Conservation (phyloP, 2,888 invertebrate species). For the Nomada ruficornis region DNA sequence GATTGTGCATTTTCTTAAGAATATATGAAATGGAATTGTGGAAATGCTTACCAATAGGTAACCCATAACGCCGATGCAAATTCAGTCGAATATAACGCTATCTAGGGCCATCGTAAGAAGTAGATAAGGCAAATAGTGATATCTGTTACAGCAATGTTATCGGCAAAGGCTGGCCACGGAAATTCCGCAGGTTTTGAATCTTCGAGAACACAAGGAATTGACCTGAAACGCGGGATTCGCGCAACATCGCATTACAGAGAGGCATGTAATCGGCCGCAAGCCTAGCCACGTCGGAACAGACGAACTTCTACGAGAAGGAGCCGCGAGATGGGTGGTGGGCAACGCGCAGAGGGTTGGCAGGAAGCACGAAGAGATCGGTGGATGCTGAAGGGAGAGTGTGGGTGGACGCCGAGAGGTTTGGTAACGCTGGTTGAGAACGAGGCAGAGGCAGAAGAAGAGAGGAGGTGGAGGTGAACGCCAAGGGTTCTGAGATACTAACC, state of each 20-base stretch:
- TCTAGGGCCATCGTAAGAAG: no score
- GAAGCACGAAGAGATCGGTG: slow-evolving; percentile 62
- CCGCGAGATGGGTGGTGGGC: slow-evolving; percentile 65
- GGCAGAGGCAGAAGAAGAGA: slow-evolving; percentile 65
- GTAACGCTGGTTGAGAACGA: slow-evolving; percentile 72
- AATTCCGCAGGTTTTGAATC: slow-evolving; percentile 63
- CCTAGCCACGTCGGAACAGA: slow-evolving; percentile 78
- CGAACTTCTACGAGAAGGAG: slow-evolving; percentile 71
- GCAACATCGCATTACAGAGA: slow-evolving; percentile 80
- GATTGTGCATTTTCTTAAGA: no score
- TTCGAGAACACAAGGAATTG: slow-evolving; percentile 52
- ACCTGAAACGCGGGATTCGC: slow-evolving; percentile 74
- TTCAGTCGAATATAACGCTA: no score
- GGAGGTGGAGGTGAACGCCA: slow-evolving; percentile 71
- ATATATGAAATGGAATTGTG: no score
- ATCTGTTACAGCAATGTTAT: neutral
- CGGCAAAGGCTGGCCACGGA: slow-evolving; percentile 14
- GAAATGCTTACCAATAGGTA: no score
- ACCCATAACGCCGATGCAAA: no score
- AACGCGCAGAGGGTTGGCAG: slow-evolving; percentile 54
- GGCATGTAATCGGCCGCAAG: slow-evolving; percentile 81
- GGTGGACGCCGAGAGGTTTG: slow-evolving; percentile 73
- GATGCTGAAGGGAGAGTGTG: slow-evolving; percentile 58
- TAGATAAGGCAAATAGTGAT: neutral
- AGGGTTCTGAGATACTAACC: slow-evolving; percentile 81